phyloP scores from a whole-genome alignment of 2,888 invertebrate genomes.

The Bombylius major region DNA sequence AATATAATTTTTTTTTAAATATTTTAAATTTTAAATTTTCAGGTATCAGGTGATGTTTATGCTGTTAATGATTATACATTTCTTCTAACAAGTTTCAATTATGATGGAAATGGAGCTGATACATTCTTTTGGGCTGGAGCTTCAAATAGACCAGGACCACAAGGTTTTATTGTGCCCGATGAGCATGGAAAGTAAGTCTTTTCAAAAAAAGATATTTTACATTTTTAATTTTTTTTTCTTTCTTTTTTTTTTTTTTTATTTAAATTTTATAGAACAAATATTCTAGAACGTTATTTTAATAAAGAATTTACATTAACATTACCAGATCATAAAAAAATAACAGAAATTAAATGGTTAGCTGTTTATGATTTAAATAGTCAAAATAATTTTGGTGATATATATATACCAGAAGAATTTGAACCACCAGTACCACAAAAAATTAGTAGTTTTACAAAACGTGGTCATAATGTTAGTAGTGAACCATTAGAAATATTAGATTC shows the following conservation, averaged over 20 bases:
- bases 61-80: conserved; percentile 79
- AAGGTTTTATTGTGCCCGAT: conserved; percentile 84
- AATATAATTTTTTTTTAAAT: not conserved
- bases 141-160: conserved; percentile 71
- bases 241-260: not conserved
- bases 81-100: conserved; percentile 67
- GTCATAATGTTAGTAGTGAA: conserved; percentile 55
- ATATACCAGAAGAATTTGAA: conserved; percentile 81
- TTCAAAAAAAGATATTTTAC: not conserved
- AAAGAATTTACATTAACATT: conserved; percentile 68
- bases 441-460: conserved; percentile 44
- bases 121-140: conserved; percentile 93
- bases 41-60: conserved; percentile 79
- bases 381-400: conserved; percentile 82
- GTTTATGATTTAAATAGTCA: conserved; percentile 77
- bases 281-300: conserved; percentile 73
- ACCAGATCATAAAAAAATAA: conserved; percentile 75
- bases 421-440: conserved; percentile 58
- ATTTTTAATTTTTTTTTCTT: not conserved
- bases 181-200: conserved; percentile 64
- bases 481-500: conserved; percentile 67
- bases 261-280: conserved; percentile 58
- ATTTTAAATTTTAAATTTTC: not conserved
- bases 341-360: conserved; percentile 80
- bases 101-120: conserved; percentile 83